These are phyloP conservation scores for Strix aluco DNA, from an alignment of 2,113 vertebrate species.

Conservation along the genomic window DNA sequence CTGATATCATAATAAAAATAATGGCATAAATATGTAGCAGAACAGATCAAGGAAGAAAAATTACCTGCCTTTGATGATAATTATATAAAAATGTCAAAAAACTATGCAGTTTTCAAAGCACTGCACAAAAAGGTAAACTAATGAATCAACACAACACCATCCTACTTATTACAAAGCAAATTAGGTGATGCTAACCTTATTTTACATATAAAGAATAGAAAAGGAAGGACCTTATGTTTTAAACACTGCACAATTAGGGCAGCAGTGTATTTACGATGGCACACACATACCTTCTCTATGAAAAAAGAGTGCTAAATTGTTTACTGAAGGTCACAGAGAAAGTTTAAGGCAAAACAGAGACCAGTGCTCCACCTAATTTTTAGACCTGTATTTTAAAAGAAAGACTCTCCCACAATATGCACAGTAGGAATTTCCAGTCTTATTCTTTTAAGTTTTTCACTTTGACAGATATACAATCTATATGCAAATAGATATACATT, in stretches of 20 bases:
- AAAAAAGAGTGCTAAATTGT: not conserved
- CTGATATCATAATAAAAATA: not conserved
- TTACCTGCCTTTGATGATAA: slow-evolving; percentile 51
- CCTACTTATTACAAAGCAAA: slow-evolving; percentile 21
- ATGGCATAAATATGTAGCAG: slow-evolving; percentile 26
- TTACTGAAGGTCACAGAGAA: slow-evolving; percentile 37
- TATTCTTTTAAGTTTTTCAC: slow-evolving; percentile 24
- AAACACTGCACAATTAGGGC: not conserved
- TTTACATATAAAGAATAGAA: slow-evolving; percentile 6
- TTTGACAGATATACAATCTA: slow-evolving; percentile 58
- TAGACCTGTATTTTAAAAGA: slow-evolving; percentile 7
- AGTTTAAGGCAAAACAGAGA: not conserved
- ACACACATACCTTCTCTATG: not conserved
- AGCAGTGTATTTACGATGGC: not conserved
- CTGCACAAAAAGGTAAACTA: slow-evolving; percentile 15
- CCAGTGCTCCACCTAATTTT: not conserved
- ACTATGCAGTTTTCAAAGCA: slow-evolving; percentile 15
- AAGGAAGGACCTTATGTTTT: not conserved
- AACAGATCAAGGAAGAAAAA: slow-evolving; percentile 26
- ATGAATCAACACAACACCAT: slow-evolving; percentile 1
- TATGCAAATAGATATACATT: slow-evolving; percentile 50
- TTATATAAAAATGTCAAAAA: slow-evolving; percentile 49
- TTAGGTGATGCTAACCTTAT: not conserved
- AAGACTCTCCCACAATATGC: not conserved
- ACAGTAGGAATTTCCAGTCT: slow-evolving; percentile 27